Evolutionary conservation across 1,140 invertebrate species (phyloP).

Genomic region (Drosophila hydei): DNA sequence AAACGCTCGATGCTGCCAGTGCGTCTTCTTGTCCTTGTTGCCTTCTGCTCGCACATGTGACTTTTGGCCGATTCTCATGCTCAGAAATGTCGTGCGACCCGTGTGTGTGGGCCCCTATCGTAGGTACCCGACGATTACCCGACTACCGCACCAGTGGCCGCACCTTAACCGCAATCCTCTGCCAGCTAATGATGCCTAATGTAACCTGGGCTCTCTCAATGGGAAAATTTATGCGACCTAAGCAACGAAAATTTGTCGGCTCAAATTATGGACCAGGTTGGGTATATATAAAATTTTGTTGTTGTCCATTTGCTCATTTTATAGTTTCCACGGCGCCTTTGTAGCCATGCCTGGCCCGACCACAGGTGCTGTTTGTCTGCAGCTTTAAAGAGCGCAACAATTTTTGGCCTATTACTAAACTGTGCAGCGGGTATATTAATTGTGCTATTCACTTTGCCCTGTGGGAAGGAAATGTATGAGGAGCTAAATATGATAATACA

Average conservation of each 20-base stretch:
- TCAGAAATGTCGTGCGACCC: neutral
- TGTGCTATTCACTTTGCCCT: constrained; percentile 6
- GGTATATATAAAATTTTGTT: neutral
- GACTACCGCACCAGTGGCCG: constrained; percentile 36
- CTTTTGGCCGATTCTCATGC: constrained; percentile 15
- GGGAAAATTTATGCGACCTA: constrained; percentile 67
- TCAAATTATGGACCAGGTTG: constrained; percentile 44
- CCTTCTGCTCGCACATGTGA: constrained; percentile 35
- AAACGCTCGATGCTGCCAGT: neutral
- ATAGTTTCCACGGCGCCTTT: constrained; percentile 57
- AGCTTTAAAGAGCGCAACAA: constrained; percentile 29
- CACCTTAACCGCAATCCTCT: constrained; percentile 58
- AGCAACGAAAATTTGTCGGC: constrained; percentile 55
- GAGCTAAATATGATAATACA: neutral
- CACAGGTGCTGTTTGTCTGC: constrained; percentile 50
- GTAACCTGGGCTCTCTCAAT: constrained; percentile 52
- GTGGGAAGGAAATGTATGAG: neutral
- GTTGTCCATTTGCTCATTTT: constrained; percentile 32
- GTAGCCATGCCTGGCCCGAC: constrained; percentile 30
- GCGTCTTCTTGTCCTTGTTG: constrained; percentile 21
- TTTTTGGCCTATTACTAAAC: neutral
- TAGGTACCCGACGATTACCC: neutral
- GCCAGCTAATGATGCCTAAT: constrained; percentile 68
- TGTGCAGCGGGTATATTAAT: neutral
- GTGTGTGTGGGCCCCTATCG: constrained; percentile 44